phyloP scores from a whole-genome alignment of 2,888 invertebrate species.

The Archaeoteleia sp. region DNA sequence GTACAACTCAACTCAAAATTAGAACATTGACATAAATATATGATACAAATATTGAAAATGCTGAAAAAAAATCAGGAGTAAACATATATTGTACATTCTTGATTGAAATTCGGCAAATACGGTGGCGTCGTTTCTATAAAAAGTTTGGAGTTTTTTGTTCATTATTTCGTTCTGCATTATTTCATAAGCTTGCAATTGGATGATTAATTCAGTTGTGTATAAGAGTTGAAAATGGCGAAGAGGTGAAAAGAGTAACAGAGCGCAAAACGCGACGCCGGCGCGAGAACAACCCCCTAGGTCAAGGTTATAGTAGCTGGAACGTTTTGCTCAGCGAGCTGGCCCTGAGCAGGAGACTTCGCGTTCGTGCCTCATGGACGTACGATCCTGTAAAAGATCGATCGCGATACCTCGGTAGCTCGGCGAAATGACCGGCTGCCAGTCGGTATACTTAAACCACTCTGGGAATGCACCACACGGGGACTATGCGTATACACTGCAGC shows the following conservation, averaged over 20 bases:
- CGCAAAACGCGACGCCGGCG: conserved; percentile 70
- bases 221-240: conserved; percentile 21
- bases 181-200: too few species aligned
- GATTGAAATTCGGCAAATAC: too few species aligned
- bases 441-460: conserved; percentile 11
- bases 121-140: too few species aligned
- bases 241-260: conserved; percentile 23
- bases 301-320: conserved; percentile 62
- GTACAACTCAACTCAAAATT: too few species aligned
- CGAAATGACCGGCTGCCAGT: conserved; percentile 35
- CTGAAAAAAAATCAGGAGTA: too few species aligned
- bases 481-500: too few species aligned
- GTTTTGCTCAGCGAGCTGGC: conserved; percentile 32
- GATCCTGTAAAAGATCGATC: conserved; percentile 50
- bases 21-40: too few species aligned
- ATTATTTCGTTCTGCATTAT: too few species aligned
- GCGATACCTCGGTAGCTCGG: conserved; percentile 40
- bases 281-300: conserved; percentile 70
- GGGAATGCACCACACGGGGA: conserved; percentile 7
- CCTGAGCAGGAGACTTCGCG: conserved; percentile 42
- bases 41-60: too few species aligned
- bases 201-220: conserved; percentile 18
- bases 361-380: conserved; percentile 49
- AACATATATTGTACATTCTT: too few species aligned
- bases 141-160: too few species aligned